phyloP scores from a whole-genome alignment of 2,888 invertebrate species.

The Saturnia pavonia region DNA sequence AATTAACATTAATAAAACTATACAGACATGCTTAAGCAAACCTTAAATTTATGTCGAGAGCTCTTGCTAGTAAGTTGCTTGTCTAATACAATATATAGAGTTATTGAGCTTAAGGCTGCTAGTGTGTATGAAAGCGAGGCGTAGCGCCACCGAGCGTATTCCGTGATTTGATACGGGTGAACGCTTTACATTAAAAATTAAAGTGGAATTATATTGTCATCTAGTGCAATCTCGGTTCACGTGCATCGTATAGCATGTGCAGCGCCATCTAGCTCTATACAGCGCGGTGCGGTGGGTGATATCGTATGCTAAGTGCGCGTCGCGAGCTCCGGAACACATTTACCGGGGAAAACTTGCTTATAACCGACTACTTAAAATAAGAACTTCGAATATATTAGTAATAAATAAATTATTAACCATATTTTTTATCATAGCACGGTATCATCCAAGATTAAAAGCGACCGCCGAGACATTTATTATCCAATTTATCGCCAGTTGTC shows the following conservation, averaged over 20 bases:
- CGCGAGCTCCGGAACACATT: conserved; percentile 19
- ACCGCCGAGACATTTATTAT: no score
- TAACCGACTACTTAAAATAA: conserved; percentile 1
- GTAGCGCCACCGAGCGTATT: not conserved
- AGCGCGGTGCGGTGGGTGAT: conserved; percentile 1
- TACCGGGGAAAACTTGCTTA: conserved; percentile 21
- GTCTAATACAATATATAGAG: not conserved
- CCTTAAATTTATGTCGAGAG: not conserved
- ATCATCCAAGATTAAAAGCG: no score
- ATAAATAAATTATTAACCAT: not conserved
- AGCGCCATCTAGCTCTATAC: not conserved
- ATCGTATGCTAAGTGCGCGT: conserved; percentile 20
- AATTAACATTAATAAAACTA: not conserved
- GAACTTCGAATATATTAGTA: not conserved
- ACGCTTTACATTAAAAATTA: conserved; percentile 5
- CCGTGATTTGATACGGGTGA: not conserved
- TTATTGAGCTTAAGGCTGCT: not conserved
- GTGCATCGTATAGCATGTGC: conserved; percentile 16
- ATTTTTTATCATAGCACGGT: no score
- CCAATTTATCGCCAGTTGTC: no score
- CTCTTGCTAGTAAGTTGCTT: not conserved
- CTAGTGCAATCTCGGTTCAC: conserved; percentile 18
- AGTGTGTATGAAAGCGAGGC: not conserved
- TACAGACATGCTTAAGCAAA: not conserved
- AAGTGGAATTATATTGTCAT: conserved; percentile 7